These are phyloP conservation scores for Zygaena filipendulae DNA, from an alignment of 2,888 invertebrate genomes.

Conservation along the genomic window DNA sequence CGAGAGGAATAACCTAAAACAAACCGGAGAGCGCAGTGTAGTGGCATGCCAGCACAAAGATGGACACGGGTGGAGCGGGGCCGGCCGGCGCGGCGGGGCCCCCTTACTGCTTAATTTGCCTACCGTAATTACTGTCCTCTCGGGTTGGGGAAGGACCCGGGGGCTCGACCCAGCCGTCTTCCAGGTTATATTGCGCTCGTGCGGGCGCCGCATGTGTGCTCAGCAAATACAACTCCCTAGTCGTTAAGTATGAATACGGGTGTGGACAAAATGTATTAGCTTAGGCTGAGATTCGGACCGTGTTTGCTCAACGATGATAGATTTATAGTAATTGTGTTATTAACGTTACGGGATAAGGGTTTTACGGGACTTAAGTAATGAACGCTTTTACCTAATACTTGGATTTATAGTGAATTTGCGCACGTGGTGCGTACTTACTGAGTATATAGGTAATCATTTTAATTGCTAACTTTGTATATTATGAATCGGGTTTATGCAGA, in stretches of 20 bases:
- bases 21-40: slow-evolving; percentile 43
- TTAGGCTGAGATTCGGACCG: slow-evolving; percentile 67
- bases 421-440: slow-evolving; percentile 37
- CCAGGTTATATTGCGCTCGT: slow-evolving; percentile 62
- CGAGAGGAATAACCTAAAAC: slow-evolving; percentile 64
- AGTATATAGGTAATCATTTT: slow-evolving; percentile 27
- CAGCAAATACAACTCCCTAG: slow-evolving; percentile 62
- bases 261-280: slow-evolving; percentile 69
- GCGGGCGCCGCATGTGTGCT: slow-evolving; percentile 64
- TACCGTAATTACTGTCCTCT: slow-evolving; percentile 71
- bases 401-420: slow-evolving; percentile 59
- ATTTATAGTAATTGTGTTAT: slow-evolving; percentile 70
- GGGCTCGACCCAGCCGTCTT: slow-evolving; percentile 60
- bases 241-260: slow-evolving; percentile 68
- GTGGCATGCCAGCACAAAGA: slow-evolving; percentile 51
- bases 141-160: slow-evolving; percentile 58
- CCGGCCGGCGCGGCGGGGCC: slow-evolving; percentile 34
- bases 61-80: slow-evolving; percentile 58
- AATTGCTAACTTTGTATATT: slow-evolving; percentile 20
- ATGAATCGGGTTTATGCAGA: neutral
- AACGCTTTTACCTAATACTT: slow-evolving; percentile 60
- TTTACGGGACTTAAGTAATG: slow-evolving; percentile 67
- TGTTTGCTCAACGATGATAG: slow-evolving; percentile 67
- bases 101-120: slow-evolving; percentile 71
- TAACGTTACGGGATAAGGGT: slow-evolving; percentile 69